Base-by-base conservation (phyloP, 2,888 invertebrate genomes). In the Holacanthella duospinosa region DNA sequence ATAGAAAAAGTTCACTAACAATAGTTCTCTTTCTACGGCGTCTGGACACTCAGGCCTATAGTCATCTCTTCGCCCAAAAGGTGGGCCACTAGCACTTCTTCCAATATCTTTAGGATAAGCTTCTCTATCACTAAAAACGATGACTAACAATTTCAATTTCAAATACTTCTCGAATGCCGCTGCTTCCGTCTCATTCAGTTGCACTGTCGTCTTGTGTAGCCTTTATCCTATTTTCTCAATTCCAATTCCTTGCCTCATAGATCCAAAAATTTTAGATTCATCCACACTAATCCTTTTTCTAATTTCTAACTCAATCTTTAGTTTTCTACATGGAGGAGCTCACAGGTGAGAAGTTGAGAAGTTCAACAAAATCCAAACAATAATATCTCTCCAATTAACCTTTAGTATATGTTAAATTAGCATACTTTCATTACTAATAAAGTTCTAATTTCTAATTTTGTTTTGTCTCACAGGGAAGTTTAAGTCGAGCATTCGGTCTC, bases 401-500 rank as follows among this genome's bases (percentile, higher is more conserved):
- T n/a, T n/a, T n/a, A n/a, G n/a, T n/a, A n/a, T n/a, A n/a, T n/a
- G n/a, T n/a, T n/a, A n/a, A n/a, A n/a, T n/a, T n/a, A n/a, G n/a
- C n/a, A n/a, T n/a, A n/a, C n/a, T n/a, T n/a, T n/a, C n/a, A n/a
- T n/a, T n/a, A n/a, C n/a, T n/a, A n/a, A n/a, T n/a, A n/a, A n/a
- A n/a, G n/a, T n/a, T n/a, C n/a, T n/a, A n/a, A n/a, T n/a, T n/a
- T n/a, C n/a, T n/a, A n/a, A n/a, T 9, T 12, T 58, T 64, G 56
- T 28, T 54, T 55, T 63, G 43, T 59, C 65, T 74, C 77, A n/a
- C 79, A 87, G 87, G 87, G 87, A 66, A 87, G 87, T 57, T 80
- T 88, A 76, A 85, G 85, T 65, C 81, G 87, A 65, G 88, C 87
- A 2, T 78, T 88, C 44, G 87, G 88, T 55, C 75, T 82, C 36